Evolutionary conservation across 1,140 invertebrate species (phyloP).

Genomic region (Brachionus sp.): DNA sequence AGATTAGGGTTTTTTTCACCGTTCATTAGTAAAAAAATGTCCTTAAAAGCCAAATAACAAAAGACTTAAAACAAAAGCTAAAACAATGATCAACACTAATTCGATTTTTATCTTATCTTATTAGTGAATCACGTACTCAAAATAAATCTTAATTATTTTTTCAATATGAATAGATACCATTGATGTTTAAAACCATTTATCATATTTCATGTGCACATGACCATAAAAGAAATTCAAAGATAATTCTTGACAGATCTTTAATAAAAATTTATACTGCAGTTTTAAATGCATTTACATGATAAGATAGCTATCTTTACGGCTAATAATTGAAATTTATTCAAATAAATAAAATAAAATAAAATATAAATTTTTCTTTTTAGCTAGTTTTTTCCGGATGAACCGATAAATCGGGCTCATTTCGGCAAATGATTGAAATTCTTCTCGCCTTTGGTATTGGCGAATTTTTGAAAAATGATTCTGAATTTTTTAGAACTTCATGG

Average conservation of each 20-base stretch:
- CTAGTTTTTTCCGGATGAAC: constrained; percentile 1
- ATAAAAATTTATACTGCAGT: constrained; percentile 21
- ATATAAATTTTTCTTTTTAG: too few species aligned
- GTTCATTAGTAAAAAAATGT: neutral
- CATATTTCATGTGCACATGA: constrained; percentile 6
- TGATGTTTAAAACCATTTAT: constrained; percentile 14
- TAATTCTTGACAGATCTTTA: constrained; percentile 14
- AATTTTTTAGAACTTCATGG: constrained; percentile 79
- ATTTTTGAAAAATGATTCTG: constrained; percentile 72
- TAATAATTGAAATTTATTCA: neutral
- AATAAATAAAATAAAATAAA: neutral
- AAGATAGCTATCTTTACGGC: constrained; percentile 10
- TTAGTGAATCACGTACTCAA: neutral
- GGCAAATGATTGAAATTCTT: constrained; percentile 83
- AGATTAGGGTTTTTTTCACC: neutral
- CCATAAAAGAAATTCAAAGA: neutral
- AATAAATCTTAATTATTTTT: neutral
- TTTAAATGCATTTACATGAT: constrained; percentile 32
- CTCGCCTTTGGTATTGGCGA: constrained; percentile 66
- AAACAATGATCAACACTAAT: neutral
- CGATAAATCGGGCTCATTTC: constrained; percentile 68
- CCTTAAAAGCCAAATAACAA: neutral
- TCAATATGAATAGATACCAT: neutral
- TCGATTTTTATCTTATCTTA: constrained; percentile 7
- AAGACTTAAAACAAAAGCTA: neutral